Conservation (phyloP, 2,888 invertebrate genomes). For the Phorcus lineatus region DNA sequence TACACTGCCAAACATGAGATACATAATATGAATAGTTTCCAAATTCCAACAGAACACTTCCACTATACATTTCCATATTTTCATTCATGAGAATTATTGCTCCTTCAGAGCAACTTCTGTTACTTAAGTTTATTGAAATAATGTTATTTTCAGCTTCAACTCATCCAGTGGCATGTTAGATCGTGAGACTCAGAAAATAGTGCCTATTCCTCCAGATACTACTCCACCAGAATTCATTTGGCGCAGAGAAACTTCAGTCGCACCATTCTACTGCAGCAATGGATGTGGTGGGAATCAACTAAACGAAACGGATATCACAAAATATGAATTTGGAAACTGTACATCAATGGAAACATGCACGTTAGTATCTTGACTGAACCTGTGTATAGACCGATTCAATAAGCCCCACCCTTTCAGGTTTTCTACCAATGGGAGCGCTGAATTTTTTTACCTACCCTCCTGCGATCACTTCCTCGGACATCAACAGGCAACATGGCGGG, state of each 20-base stretch:
- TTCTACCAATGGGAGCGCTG: too few relatives aligned
- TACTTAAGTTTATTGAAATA: not conserved
- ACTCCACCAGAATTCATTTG: conserved; percentile 12
- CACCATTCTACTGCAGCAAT: conserved; percentile 48
- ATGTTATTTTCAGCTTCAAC: conserved; percentile 36
- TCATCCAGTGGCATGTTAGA: conserved; percentile 44
- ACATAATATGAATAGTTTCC: too few relatives aligned
- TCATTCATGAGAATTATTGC: too few relatives aligned
- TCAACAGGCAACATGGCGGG: too few relatives aligned
- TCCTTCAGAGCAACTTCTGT: too few relatives aligned
- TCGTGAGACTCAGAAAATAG: conserved; percentile 33
- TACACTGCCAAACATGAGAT: too few relatives aligned
- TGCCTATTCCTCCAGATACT: conserved; percentile 40
- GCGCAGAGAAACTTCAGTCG: conserved; percentile 39
- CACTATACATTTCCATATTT: too few relatives aligned
- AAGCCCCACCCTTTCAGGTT: too few relatives aligned
- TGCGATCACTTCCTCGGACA: too few relatives aligned
- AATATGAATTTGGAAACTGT: conserved; percentile 47
- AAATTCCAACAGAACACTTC: too few relatives aligned
- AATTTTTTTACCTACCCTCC: too few relatives aligned
- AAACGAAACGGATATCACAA: conserved; percentile 40
- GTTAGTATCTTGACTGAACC: conserved; percentile 31
- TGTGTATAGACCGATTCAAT: too few relatives aligned
- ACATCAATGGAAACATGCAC: conserved; percentile 37
- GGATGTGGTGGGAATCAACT: conserved; percentile 50